Base-by-base conservation (phyloP, 92 coral and sea anemone species). In the Siderastrea radians region DNA sequence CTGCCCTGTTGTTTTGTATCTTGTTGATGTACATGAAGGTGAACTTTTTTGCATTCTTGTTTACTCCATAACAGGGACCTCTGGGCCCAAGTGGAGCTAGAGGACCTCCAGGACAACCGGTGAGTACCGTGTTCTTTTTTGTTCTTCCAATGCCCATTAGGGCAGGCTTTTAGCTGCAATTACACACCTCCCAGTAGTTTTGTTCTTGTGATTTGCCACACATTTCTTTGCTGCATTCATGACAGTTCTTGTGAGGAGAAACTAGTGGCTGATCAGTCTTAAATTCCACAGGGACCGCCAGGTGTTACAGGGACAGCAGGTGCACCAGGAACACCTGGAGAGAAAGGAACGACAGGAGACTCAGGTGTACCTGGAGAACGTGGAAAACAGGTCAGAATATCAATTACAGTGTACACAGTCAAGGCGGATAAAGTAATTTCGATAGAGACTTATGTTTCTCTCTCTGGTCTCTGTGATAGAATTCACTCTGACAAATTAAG, bases 241-340 rank as follows among this genome's bases (percentile, higher is more conserved):
- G 38, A 26, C 38, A 26, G 38, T 26, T 26, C 38, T 0, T 26
- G 38, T 26, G 38, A 26, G 38, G 38, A 26, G 38, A 26, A 26
- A 26, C 38, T 26, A 26, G 38, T 26, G 38, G 78, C 53, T 47
- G 75, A 63, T 57, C 62, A 45, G 49, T n/a, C 5, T 38, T n/a
- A 0, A 15, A 48, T 47, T 54, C 3, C 54, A 38, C 58, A 80
- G 87, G 81, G 89, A 51, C 89, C 89, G 4, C 89, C 74, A 50
- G 89, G 89, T 85, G 82, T 85, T n/a, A 9, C 75, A 55, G 92
- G 87, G 16, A 47, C 74, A 2, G 64, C 86, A 47, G 94, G 94
- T 61, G 76, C 68, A 45, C 91, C 86, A 44, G 94, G 94, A 68
- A 0, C 48, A 6, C 76, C 88, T 16, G 94, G 94, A 2, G 78